phyloP scores from a whole-genome alignment of 2,113 vertebrate genomes.

The Scopus umbretta region DNA sequence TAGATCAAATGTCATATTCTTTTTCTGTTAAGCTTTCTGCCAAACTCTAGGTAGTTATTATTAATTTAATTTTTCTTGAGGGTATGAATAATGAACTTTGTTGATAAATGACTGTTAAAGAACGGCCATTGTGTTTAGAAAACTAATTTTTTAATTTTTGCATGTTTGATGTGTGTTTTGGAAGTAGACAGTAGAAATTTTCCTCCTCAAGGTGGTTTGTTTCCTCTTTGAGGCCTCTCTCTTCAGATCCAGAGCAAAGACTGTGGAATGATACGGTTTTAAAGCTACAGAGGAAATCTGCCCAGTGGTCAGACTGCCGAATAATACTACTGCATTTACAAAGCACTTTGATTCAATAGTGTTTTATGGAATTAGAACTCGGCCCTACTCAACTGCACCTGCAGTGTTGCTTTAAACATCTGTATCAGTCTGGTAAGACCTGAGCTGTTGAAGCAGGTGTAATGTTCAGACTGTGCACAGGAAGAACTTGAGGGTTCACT shows the following conservation, averaged over 20 bases:
- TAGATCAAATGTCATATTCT: not conserved
- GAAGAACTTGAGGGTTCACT: not conserved
- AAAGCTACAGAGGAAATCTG: not conserved
- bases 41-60: not conserved
- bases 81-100: not conserved
- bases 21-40: not conserved
- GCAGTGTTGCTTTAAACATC: constrained; percentile 12
- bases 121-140: not conserved
- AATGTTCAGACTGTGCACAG: not conserved
- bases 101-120: not conserved
- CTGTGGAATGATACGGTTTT: not conserved
- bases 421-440: not conserved
- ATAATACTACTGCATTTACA: not conserved
- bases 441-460: not conserved
- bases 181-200: not conserved
- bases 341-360: not conserved
- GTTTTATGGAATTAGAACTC: constrained; percentile 5
- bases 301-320: not conserved
- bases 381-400: not conserved
- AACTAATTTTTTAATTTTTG: not conserved
- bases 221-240: not conserved
- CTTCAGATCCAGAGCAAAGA: constrained; percentile 17
- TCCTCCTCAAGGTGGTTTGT: not conserved
- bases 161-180: not conserved
- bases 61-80: not conserved